Base-by-base conservation (phyloP, 2,113 vertebrate species). In the Chaenocephalus aceratus region DNA sequence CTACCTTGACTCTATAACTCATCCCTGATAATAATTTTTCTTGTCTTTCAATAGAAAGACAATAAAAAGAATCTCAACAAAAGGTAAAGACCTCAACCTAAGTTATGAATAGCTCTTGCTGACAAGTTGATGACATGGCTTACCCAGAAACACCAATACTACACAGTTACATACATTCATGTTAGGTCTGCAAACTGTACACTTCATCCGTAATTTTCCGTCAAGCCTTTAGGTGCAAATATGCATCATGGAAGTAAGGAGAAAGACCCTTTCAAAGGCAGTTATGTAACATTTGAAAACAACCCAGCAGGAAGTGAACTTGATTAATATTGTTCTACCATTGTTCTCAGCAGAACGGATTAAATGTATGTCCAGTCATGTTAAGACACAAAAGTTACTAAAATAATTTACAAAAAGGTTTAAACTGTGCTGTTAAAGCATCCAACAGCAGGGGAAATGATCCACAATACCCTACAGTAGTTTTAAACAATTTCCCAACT, bases 171-270 rank as follows among this genome's bases (percentile, higher is more conserved):
- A 1, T 45, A 7, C 3, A 2, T 49, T 41, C 30, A 15, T 13
- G n/a, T 13, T 16, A 7, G 12, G 13, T 3, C 53, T 52, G 18
- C 9, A 68, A 72, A 21, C 44, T 64, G 75, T 23, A 30, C 16
- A 26, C 49, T 23, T 48, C 16, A 65, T 83, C 77, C 44, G 60
- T 80, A 63, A 83, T 59, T 56, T 44, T 16, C 30, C 12, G 3
- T 64, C 13, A 18, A 11, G 21, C 62, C 3, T 52, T 30, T 3
- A 14, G n/a, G 30, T 23, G 3, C 5, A 58, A 62, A 44, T 64
- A 72, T 70, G 69, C 41, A 46, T 64, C 51, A 13, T 34, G 73
- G 74, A 54, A 66, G 7, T 10, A 0, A 51, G 34, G 6, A 51
- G 15, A 65, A 82, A 73, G 16, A 58, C 10, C 52, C 21, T 61